phyloP scores from a whole-genome alignment of 2,113 vertebrate species.

The Clupea harengus region DNA sequence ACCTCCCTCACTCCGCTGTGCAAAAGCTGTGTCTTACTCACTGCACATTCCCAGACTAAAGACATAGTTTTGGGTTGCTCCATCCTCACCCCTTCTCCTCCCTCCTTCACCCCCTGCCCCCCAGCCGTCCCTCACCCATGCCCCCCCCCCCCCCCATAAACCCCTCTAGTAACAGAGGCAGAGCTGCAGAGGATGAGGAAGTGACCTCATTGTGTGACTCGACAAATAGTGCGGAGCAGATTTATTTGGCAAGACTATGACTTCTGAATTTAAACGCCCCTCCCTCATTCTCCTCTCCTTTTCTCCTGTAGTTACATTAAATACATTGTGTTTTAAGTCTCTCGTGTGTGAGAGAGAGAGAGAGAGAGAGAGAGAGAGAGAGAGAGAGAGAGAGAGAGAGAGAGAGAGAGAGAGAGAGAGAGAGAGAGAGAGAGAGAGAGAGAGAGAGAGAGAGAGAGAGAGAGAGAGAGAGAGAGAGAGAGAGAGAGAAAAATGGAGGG shows the following conservation, averaged over 20 bases:
- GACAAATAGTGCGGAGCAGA: not conserved
- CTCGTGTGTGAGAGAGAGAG: too few species aligned
- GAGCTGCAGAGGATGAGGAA: not conserved
- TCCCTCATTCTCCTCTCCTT: too few species aligned
- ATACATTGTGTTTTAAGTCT: too few species aligned
- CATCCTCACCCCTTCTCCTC: not conserved
- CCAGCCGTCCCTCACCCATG: not conserved
- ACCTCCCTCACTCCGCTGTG: slow-evolving; percentile 23
- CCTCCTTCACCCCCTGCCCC: not conserved
- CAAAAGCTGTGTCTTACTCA: slow-evolving; percentile 34
- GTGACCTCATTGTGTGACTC: not conserved
- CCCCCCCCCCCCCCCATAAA: not conserved
- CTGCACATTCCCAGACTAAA: slow-evolving; percentile 50
- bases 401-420: too few species aligned
- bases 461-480: too few species aligned
- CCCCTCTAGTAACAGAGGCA: not conserved
- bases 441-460: too few species aligned
- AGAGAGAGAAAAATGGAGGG: too few species aligned
- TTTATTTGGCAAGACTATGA: too few species aligned
- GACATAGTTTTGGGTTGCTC: slow-evolving; percentile 31
- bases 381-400: too few species aligned
- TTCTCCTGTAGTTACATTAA: too few species aligned
- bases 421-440: too few species aligned
- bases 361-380: not conserved
- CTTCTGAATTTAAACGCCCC: not conserved